These are phyloP conservation scores for Meloidogyne hapla DNA, from an alignment of 1,140 invertebrate species.

Conservation along the genomic window DNA sequence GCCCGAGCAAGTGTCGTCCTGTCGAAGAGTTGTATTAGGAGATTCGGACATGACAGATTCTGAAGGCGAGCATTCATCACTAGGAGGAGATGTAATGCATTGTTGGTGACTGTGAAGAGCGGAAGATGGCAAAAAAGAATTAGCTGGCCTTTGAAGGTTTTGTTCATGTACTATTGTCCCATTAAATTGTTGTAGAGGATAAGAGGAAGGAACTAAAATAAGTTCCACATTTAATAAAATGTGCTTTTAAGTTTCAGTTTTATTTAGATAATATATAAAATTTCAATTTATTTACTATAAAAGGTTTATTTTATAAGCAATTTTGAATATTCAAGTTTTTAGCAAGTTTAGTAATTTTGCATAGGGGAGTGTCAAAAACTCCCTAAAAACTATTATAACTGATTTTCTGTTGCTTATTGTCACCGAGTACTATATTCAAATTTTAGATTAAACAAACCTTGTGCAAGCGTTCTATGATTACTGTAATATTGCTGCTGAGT, in stretches of 20 bases:
- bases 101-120: background rate
- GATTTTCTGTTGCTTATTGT: no score
- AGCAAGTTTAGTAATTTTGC: no score
- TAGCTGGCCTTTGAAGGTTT: background rate
- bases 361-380: no score
- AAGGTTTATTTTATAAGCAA: no score
- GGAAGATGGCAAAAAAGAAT: background rate
- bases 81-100: background rate
- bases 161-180: background rate
- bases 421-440: no score
- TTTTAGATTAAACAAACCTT: no score
- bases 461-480: background rate
- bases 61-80: background rate
- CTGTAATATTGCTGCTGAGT: background rate
- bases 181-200: background rate
- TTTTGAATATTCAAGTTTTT: no score
- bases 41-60: background rate
- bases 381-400: no score
- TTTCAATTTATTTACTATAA: no score
- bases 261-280: no score
- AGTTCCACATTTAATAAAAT: background rate
- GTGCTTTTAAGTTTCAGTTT: no score
- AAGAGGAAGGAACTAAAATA: background rate
- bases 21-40: background rate
- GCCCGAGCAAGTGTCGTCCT: conserved; percentile 1